Evolutionary conservation across 64 coral and sea anemone genomes (phyloP).

Genomic region (Pachyseris speciosa): DNA sequence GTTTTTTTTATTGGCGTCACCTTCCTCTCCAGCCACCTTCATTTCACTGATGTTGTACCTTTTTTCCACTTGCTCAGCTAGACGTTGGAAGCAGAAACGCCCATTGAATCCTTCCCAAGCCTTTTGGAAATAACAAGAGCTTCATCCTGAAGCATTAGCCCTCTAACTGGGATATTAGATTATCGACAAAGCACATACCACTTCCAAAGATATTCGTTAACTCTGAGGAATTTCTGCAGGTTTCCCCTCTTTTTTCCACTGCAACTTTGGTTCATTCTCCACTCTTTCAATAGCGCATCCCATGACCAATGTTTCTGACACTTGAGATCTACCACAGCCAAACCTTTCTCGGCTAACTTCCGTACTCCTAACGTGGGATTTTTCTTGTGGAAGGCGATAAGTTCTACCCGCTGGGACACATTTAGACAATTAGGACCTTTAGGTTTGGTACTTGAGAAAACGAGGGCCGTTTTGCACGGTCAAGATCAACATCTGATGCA

Average conservation of each 20-base stretch:
- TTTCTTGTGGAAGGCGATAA: slow-evolving; percentile 41
- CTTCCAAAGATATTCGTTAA: not conserved
- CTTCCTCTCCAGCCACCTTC: not conserved
- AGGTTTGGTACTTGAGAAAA: not conserved
- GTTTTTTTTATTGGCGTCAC: not conserved
- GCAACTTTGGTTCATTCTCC: slow-evolving; percentile 5
- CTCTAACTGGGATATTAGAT: not conserved
- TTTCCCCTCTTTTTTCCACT: slow-evolving; percentile 11
- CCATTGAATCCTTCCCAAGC: not conserved
- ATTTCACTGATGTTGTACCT: not conserved
- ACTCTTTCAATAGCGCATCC: slow-evolving; percentile 8
- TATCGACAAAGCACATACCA: not conserved
- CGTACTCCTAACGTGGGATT: slow-evolving; percentile 24
- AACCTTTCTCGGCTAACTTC: slow-evolving; percentile 59
- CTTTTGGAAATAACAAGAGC: not conserved
- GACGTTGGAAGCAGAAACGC: not conserved
- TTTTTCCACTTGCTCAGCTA: not conserved
- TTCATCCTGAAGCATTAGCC: not conserved
- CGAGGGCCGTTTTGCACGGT: not conserved
- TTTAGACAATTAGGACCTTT: slow-evolving; percentile 7
- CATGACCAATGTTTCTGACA: not conserved
- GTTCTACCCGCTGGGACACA: slow-evolving; percentile 20
- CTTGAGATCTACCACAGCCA: slow-evolving; percentile 39
- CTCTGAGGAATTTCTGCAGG: not conserved
- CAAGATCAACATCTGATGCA: not conserved